Evolutionary conservation across 2,888 invertebrate species (phyloP).

Genomic region (Macroteleia sp.): DNA sequence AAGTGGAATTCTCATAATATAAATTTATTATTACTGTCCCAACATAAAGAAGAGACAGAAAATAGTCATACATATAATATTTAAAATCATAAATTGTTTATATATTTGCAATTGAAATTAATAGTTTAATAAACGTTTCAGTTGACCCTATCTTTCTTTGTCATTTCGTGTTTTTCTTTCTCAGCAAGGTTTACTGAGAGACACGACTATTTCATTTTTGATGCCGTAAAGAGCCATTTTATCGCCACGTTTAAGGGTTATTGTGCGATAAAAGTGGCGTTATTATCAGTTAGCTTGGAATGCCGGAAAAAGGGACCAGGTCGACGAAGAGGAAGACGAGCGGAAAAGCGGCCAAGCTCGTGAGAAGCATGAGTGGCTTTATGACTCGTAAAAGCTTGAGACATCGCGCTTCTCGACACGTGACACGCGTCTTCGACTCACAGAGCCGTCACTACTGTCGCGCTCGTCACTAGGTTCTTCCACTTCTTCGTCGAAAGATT

Average conservation of each 20-base stretch:
- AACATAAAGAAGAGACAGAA: too few species aligned
- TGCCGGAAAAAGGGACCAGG: conserved; percentile 70
- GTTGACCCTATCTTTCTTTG: background rate
- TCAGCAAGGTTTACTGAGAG: conserved; percentile 46
- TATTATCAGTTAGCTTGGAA: conserved; percentile 82
- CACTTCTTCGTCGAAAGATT: conserved; percentile 39
- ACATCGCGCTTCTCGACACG: conserved; percentile 72
- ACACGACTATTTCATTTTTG: conserved; percentile 81
- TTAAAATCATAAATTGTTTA: too few species aligned
- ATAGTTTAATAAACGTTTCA: background rate
- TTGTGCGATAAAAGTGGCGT: conserved; percentile 83
- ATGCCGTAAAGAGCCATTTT: conserved; percentile 81
- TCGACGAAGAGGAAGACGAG: conserved; percentile 66
- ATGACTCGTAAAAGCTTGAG: conserved; percentile 82
- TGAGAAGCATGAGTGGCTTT: conserved; percentile 82
- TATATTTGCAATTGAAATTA: conserved; percentile 1
- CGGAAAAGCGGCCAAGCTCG: conserved; percentile 76
- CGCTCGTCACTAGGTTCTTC: conserved; percentile 47
- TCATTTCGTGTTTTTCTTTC: conserved; percentile 32
- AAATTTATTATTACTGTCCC: too few species aligned
- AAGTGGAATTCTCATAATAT: too few species aligned
- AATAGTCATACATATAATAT: too few species aligned
- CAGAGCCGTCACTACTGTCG: conserved; percentile 51
- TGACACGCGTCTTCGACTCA: conserved; percentile 69
- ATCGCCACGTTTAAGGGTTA: conserved; percentile 83